Evolutionary conservation across 2,888 invertebrate genomes (phyloP), one percentile per base, ranked within the genome.

Genomic region (Oxytorus armatus): DNA sequence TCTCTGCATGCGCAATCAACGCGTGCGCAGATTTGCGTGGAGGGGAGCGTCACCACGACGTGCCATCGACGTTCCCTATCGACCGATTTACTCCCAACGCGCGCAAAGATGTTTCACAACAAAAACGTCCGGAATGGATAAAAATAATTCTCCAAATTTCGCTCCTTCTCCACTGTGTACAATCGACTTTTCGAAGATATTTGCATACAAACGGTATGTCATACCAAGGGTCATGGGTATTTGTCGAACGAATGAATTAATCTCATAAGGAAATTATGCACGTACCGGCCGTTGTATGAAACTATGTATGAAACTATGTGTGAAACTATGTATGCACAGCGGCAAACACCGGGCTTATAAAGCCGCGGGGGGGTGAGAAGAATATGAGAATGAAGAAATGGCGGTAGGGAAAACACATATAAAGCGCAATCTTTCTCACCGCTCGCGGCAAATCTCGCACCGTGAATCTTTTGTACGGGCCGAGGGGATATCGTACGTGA

Each of bases 401-500:
- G 36, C 33, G 66, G 11, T 47, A 33, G 23, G 10, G 59, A 61
- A 23, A 10, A n/a, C n/a, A n/a, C n/a, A n/a, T n/a, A 18, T 25
- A 1, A 16, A 25, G 57, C 23, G 11, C 16, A 68, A 61, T 76
- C 33, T 69, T 55, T 63, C 44, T 51, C 39, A n/a, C 53, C 16
- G 39, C 11, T 36, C 25, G 53, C 53, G 53, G 44, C 44, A 44
- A 3, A 55, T 55, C 68, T 55, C 44, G 36, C 70, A 39, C 18
- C 36, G 59, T 42, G 53, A 29, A 55, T 57, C 36, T 39, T 57
- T 57, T 36, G 3, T 51, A n/a, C 49, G 21, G 49, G 29, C 61
- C 11, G 23, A 70, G n/a, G n/a, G n/a, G 53, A 70, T 39, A 39
- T 59, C 47, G 47, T 49, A 49, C 49, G 59, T 72, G 75, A 75